These are phyloP conservation scores for Cenopis cana DNA, from an alignment of 2,888 invertebrate genomes.

Conservation along the genomic window DNA sequence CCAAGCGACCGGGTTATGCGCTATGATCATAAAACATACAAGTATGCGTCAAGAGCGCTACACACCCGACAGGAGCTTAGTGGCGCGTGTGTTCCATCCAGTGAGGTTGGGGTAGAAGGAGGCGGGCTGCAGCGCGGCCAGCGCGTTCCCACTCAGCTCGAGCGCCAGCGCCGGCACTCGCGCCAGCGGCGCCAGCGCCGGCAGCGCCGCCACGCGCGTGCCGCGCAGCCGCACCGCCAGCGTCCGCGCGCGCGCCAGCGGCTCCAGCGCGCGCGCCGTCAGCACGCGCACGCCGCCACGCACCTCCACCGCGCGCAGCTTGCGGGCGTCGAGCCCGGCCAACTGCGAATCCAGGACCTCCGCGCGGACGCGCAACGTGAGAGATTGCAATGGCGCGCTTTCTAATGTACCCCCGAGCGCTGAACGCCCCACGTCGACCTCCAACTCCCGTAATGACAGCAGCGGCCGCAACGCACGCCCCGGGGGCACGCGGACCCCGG, in stretches of 20 bases:
- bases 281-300: slow-evolving; percentile 90
- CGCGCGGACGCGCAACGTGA: slow-evolving; percentile 87
- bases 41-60: slow-evolving; percentile 11
- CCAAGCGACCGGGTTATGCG: too few species aligned
- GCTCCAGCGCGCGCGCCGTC: slow-evolving; percentile 88
- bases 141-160: slow-evolving; percentile 90
- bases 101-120: slow-evolving; percentile 92
- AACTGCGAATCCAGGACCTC: slow-evolving; percentile 88
- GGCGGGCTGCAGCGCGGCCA: slow-evolving; percentile 89
- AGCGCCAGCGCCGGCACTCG: slow-evolving; percentile 90
- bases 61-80: slow-evolving; percentile 90
- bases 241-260: slow-evolving; percentile 88
- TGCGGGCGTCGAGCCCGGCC: slow-evolving; percentile 88
- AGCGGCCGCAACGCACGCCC: slow-evolving; percentile 88
- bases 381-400: slow-evolving; percentile 58
- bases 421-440: slow-evolving; percentile 87
- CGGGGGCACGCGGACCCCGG: slow-evolving; percentile 87
- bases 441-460: slow-evolving; percentile 86
- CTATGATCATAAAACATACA: too few species aligned
- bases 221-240: slow-evolving; percentile 88
- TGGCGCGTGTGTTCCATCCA: slow-evolving; percentile 92
- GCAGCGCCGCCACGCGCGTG: slow-evolving; percentile 89
- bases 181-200: slow-evolving; percentile 88
- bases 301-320: slow-evolving; percentile 90
- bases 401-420: slow-evolving; percentile 78